phyloP scores from a whole-genome alignment of 2,888 invertebrate genomes.

The Pseudoips prasinana region DNA sequence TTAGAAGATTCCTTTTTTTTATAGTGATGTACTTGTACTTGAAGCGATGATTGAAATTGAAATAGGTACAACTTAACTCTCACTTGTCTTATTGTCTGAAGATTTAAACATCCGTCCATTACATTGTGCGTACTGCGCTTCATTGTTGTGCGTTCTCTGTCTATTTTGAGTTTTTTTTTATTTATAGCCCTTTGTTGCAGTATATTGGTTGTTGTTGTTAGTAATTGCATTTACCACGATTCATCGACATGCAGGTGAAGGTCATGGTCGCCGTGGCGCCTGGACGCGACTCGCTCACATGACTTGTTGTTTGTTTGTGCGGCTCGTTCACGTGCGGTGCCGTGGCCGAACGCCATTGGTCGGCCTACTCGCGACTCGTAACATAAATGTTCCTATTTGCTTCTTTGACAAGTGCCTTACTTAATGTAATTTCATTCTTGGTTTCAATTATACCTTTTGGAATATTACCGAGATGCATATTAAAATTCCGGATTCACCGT shows the following conservation, averaged over 20 bases:
- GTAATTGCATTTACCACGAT: slow-evolving; percentile 46
- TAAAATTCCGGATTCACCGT: no score
- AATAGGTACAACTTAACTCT: slow-evolving; percentile 30
- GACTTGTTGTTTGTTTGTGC: slow-evolving; percentile 53
- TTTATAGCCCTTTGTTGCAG: slow-evolving; percentile 40
- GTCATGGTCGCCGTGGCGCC: slow-evolving; percentile 61
- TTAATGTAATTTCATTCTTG: neutral
- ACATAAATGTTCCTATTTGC: slow-evolving; percentile 34
- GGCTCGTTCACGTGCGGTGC: slow-evolving; percentile 22
- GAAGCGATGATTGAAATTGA: no score
- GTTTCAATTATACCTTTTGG: no score
- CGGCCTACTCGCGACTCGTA: slow-evolving; percentile 40
- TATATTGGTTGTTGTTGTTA: slow-evolving; percentile 36
- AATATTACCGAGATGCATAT: no score
- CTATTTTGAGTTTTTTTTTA: slow-evolving; percentile 20
- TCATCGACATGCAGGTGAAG: slow-evolving; percentile 55
- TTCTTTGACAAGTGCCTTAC: slow-evolving; percentile 1
- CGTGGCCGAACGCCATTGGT: slow-evolving; percentile 63
- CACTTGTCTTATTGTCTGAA: slow-evolving; percentile 31
- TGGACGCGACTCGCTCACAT: slow-evolving; percentile 56
- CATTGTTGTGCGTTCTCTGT: slow-evolving; percentile 26
- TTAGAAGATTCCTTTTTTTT: slow-evolving; percentile 20
- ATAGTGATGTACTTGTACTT: no score
- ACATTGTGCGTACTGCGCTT: slow-evolving; percentile 31
- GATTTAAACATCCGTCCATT: slow-evolving; percentile 41